These are phyloP conservation scores for Saguinus imperator DNA, from an alignment of 2,113 vertebrate species.

Conservation along the genomic window DNA sequence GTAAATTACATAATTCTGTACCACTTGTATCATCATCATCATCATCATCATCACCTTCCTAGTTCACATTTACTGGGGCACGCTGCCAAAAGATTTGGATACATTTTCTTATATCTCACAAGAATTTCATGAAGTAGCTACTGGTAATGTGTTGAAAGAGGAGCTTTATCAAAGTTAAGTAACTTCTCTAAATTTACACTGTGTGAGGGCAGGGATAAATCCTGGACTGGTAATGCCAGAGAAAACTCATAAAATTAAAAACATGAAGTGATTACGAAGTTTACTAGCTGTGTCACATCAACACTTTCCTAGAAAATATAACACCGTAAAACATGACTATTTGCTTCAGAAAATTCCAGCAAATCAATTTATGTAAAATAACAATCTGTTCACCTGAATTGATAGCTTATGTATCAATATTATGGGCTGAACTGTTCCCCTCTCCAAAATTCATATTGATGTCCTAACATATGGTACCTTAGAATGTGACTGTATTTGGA, in stretches of 20 bases:
- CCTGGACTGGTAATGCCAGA: neutral
- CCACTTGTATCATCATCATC: accelerated
- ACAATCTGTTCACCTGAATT: neutral
- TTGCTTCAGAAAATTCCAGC: neutral
- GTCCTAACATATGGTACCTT: neutral
- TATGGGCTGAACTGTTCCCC: neutral
- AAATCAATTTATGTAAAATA: neutral
- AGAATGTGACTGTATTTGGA: neutral
- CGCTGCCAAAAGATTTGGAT: neutral
- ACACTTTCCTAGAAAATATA: neutral
- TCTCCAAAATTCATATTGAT: neutral
- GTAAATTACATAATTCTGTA: neutral
- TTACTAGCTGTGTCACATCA: neutral
- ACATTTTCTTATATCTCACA: neutral
- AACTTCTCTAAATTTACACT: neutral
- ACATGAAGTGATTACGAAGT: neutral
- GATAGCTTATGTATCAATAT: neutral
- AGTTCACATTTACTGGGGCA: neutral
- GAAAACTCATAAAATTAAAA: neutral
- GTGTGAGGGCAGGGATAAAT: neutral
- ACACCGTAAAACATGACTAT: neutral
- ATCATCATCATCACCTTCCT: neutral
- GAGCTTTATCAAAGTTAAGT: neutral
- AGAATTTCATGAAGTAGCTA: neutral
- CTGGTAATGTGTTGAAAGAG: neutral